Evolutionary conservation across 2,888 invertebrate genomes (phyloP).

Genomic region (Abscondita cerata): DNA sequence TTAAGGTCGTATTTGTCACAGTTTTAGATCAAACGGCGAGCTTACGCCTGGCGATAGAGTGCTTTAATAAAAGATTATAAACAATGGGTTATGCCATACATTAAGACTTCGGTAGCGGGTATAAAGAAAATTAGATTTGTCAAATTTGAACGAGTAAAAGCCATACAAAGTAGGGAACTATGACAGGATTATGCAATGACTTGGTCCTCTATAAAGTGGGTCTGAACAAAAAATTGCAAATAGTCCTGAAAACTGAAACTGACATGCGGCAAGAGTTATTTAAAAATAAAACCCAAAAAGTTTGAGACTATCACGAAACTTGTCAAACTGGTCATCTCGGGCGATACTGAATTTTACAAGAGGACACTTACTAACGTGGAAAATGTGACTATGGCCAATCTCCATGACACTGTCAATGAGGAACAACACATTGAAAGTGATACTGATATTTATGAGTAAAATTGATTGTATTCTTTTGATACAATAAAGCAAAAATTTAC

Average conservation of each 20-base stretch:
- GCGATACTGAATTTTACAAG: background rate
- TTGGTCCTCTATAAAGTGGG: too few relatives aligned
- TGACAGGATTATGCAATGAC: background rate
- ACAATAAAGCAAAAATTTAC: background rate
- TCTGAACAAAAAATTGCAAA: too few relatives aligned
- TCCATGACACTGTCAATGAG: background rate
- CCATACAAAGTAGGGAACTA: background rate
- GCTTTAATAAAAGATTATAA: constrained; percentile 10
- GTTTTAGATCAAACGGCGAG: background rate
- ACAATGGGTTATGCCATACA: constrained; percentile 7
- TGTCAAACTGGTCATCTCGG: background rate
- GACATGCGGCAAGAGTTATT: background rate
- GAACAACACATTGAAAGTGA: background rate
- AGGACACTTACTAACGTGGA: background rate
- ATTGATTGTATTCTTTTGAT: background rate
- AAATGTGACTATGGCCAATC: background rate
- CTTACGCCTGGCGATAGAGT: background rate
- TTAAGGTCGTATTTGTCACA: too few relatives aligned
- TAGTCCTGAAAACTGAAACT: too few relatives aligned
- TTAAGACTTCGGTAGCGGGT: background rate
- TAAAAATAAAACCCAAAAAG: background rate
- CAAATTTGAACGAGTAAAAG: constrained; percentile 13
- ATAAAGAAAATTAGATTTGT: background rate
- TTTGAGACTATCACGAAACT: background rate
- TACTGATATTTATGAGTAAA: background rate